Base-by-base conservation (phyloP, 2,113 vertebrate genomes). In the Pituophis catenifer region DNA sequence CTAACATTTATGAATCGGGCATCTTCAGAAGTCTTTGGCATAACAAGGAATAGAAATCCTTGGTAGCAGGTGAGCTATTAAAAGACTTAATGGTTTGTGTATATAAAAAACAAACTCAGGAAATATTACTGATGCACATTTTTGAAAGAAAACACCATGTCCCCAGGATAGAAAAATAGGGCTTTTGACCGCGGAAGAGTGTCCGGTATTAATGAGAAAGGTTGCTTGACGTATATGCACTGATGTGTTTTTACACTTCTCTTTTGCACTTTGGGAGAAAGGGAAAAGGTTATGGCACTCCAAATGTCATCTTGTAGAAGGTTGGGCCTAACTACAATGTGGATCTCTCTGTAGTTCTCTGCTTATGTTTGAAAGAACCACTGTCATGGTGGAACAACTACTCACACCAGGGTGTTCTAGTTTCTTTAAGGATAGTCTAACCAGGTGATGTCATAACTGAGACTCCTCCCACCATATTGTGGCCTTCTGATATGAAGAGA, bases 121-220 rank as follows among this genome's bases (percentile, higher is more conserved):
- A 81, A 59, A 26, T n/a, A 89, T 38, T 12, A 3, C 1, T 29
- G 1, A 53, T 2, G 0, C 0, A 6, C 85, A 3, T 15, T 1
- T 48, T 1, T 55, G 70, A 87, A 88, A 26, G 29, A 0, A 6
- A 59, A 89, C n/a, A 24, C 38, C 81, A 81, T n/a, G 1, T 91
- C 87, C 91, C 3, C 3, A 21, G 70, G 38, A 33, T 19, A 81
- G 55, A 50, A 89, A 85, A 2, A n/a, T 7, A 13, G 21, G 1
- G 19, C 24, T 65, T 33, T 29, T 21, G 12, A 33, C 44, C 88
- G 86, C 38, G 19, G 38, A 21, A 50, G 13, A 2, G 6, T 13
- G 1, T 26, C 52, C 55, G 12, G 7, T 53, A 44, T 81, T 11
- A 13, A 19, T 33, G 70, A 70, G 11, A 81, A 38, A 81, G 70